Evolutionary conservation across 2,113 vertebrate species (phyloP).

Genomic region (Xiphophorus maculatus): DNA sequence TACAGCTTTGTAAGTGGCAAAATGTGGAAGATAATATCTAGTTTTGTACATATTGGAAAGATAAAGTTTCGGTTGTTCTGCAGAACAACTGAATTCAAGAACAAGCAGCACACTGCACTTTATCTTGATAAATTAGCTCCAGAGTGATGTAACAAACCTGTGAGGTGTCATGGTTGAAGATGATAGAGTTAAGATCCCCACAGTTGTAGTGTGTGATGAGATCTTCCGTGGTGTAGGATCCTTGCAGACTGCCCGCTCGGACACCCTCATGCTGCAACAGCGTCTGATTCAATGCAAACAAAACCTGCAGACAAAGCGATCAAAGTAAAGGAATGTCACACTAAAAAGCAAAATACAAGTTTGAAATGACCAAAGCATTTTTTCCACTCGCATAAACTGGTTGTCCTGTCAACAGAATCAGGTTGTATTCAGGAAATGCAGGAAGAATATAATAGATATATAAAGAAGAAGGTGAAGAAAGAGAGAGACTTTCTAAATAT

Average conservation of each 20-base stretch:
- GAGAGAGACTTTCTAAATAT: slow-evolving; percentile 63
- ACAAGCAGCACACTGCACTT: not conserved
- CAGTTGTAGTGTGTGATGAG: slow-evolving; percentile 92
- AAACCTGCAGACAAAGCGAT: slow-evolving; percentile 70
- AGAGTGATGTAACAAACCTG: slow-evolving; percentile 76
- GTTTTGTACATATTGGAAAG: slow-evolving; percentile 7
- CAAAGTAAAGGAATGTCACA: slow-evolving; percentile 11
- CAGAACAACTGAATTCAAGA: not conserved
- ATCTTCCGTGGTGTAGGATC: slow-evolving; percentile 86
- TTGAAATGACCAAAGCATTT: too few relatives aligned
- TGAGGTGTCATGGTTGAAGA: slow-evolving; percentile 89
- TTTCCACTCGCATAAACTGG: too few relatives aligned
- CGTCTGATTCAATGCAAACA: slow-evolving; percentile 92
- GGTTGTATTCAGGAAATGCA: too few relatives aligned
- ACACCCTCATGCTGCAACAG: slow-evolving; percentile 89
- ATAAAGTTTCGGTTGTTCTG: slow-evolving; percentile 4
- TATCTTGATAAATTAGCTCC: not conserved
- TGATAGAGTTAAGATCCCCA: slow-evolving; percentile 88
- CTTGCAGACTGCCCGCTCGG: slow-evolving; percentile 84
- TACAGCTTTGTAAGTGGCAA: slow-evolving; percentile 6
- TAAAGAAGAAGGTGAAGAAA: slow-evolving; percentile 34
- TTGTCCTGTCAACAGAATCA: too few relatives aligned
- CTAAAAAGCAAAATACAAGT: too few relatives aligned
- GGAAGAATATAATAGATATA: slow-evolving; percentile 13
- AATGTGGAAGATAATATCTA: slow-evolving; percentile 9